Base-by-base conservation (phyloP, 1,140 invertebrate genomes). In the Agrypnia vestita region DNA sequence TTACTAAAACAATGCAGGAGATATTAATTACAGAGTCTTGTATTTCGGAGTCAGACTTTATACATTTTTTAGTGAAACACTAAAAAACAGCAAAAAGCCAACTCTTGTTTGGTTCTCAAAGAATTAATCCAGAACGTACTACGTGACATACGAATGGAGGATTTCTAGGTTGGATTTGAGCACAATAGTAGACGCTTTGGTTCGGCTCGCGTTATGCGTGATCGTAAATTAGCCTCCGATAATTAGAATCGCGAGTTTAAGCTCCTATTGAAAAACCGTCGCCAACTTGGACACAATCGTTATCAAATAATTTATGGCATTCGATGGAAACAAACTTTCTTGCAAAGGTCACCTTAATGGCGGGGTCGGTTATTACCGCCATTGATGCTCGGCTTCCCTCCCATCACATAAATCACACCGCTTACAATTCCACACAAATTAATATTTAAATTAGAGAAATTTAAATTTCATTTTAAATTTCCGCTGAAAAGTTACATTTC, bases 401-500 rank as follows among this genome's bases (percentile, higher is more conserved):
- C 55, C 15, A 15, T 21, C 15, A 13, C 61, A 64, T 64, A 64
- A 64, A 64, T 64, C 61, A 64, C 11, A 64, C 61, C 61, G 19
- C 35, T 64, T 25, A 64, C 21, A 64, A 64, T 64, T 64, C 21
- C 19, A 11, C 9, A 35, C 19, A 64, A 64, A 64, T 64, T 64
- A 64, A 64, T 64, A 64, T 64, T 64, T 43, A 64, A 64, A 64
- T 64, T 35, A 64, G 21, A 44, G 61, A 64, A 25, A 64, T 64
- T 35, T 44, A 25, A 64, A 64, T 25, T 43, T 64, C 61, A 64
- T 64, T 64, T 64, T 43, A 44, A 64, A 64, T 64, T 64, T 35
- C 35, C 61, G n/a, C 55, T 59, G 55, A 59, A 35, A 35, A 35
- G 25, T 35, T 35, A 35, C 25, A 35, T 35, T 6, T n/a, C 1